Percentiles rank a stretch among this genome's conserved stretches.
phyloP scores from a whole-genome alignment of 2,797 vertebrate species.

The Gephyroberyx darwinii region DNA sequence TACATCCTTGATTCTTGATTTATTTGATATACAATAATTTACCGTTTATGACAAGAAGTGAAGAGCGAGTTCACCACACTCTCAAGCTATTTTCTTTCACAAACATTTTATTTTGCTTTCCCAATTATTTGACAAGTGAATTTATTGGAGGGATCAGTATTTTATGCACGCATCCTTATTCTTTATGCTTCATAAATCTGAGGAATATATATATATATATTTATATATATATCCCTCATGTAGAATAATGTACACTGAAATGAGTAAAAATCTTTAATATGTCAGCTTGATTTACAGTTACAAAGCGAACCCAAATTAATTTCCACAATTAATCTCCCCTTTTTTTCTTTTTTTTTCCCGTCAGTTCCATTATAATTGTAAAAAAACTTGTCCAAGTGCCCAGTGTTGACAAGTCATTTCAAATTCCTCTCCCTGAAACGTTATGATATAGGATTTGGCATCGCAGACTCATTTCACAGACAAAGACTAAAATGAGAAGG shows the following conservation, averaged over 20 bases:
- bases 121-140: conserved; percentile 19
- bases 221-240: conserved; percentile 9
- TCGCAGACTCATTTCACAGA: conserved; percentile 69
- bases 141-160: conserved; percentile 12
- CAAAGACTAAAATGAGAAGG: conserved; percentile 79
- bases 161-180: conserved; percentile 14
- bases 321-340: conserved; percentile 35
- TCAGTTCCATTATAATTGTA: conserved; percentile 56
- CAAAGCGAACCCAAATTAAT: conserved; percentile 38
- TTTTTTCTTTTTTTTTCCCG: conserved; percentile 35
- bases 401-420: conserved; percentile 74
- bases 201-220: too few relatives aligned
- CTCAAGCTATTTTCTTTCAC: neutral
- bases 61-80: neutral
- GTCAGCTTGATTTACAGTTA: conserved; percentile 24
- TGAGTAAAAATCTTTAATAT: conserved; percentile 24
- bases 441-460: conserved; percentile 75
- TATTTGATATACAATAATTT: neutral
- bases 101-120: conserved; percentile 11
- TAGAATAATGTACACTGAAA: conserved; percentile 23
- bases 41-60: neutral
- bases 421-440: conserved; percentile 67
- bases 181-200: conserved; percentile 13
- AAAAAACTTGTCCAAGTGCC: conserved; percentile 56
- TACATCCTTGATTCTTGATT: neutral